A percentile compares a stretch with the other conserved stretches of the same genome.
These are phyloP conservation scores for Orussus abietinus DNA, from an alignment of 1,140 invertebrate genomes.

Conservation along the genomic window DNA sequence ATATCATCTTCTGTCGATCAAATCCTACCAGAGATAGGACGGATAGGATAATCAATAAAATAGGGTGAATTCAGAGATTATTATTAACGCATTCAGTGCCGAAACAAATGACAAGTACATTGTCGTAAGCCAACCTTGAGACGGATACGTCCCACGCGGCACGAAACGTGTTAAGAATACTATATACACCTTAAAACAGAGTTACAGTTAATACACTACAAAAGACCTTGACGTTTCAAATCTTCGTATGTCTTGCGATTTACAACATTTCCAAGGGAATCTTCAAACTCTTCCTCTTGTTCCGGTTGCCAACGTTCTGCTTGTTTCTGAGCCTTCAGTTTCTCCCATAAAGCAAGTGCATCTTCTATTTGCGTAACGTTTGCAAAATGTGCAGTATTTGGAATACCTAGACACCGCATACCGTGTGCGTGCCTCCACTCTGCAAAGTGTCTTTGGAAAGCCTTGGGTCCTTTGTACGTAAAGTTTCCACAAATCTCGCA, in stretches of 20 bases:
- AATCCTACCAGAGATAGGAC: no score
- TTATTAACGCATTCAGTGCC: no score
- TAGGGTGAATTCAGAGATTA: no score
- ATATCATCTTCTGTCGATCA: no score
- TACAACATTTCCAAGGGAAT: constrained; percentile 97
- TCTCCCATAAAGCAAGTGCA: constrained; percentile 95
- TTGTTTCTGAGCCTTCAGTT: constrained; percentile 92
- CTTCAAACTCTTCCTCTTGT: constrained; percentile 98
- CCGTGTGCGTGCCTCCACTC: constrained; percentile 99
- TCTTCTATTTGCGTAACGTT: constrained; percentile 99
- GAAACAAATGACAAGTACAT: no score
- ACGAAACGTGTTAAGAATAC: no score
- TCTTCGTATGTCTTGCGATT: constrained; percentile 98
- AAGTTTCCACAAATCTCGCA: constrained; percentile 99
- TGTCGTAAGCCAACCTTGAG: no score
- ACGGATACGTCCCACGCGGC: no score
- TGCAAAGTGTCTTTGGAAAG: constrained; percentile 99
- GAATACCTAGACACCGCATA: constrained; percentile 98
- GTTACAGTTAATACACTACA: no score
- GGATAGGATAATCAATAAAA: no score
- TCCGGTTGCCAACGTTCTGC: constrained; percentile 95
- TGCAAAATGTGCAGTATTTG: constrained; percentile 99
- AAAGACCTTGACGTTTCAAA: constrained; percentile 94
- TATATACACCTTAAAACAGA: no score
- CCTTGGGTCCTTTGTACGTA: constrained; percentile 98